phyloP scores from a whole-genome alignment of 2,797 vertebrate genomes.

The Sphenodon punctatus region DNA sequence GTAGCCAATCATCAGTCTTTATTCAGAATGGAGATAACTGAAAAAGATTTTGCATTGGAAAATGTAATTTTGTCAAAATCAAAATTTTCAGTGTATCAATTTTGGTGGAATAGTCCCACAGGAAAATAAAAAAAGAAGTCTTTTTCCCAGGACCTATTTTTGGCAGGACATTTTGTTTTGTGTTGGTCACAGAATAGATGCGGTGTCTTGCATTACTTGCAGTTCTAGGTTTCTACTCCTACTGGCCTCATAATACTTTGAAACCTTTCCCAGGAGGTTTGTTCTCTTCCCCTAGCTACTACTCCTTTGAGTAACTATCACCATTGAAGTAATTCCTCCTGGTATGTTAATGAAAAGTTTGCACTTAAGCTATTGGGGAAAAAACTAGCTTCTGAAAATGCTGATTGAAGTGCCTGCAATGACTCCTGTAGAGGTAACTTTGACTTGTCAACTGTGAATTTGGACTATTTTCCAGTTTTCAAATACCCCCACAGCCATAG shows the following conservation, averaged over 20 bases:
- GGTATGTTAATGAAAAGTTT: not conserved
- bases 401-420: not conserved
- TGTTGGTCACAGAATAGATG: too few species aligned
- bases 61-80: too few species aligned
- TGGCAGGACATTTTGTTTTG: too few species aligned
- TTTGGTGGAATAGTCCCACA: too few species aligned
- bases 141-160: too few species aligned
- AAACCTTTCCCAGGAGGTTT: not conserved
- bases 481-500: not conserved
- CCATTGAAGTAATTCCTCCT: not conserved
- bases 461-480: not conserved
- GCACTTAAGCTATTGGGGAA: not conserved
- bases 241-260: not conserved
- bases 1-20: slow-evolving; percentile 82
- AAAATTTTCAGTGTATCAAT: too few species aligned
- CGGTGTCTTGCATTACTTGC: too few species aligned
- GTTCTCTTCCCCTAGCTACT: not conserved
- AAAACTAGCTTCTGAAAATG: not conserved
- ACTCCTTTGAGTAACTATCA: accelerated
- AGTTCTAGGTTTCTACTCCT: too few species aligned
- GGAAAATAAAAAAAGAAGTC: too few species aligned
- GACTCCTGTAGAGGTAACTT: not conserved
- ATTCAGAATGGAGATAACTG: too few species aligned
- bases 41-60: too few species aligned
- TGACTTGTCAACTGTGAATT: not conserved